Evolutionary conservation across 2,113 vertebrate species (phyloP).

Genomic region (Misgurnus anguillicaudatus): DNA sequence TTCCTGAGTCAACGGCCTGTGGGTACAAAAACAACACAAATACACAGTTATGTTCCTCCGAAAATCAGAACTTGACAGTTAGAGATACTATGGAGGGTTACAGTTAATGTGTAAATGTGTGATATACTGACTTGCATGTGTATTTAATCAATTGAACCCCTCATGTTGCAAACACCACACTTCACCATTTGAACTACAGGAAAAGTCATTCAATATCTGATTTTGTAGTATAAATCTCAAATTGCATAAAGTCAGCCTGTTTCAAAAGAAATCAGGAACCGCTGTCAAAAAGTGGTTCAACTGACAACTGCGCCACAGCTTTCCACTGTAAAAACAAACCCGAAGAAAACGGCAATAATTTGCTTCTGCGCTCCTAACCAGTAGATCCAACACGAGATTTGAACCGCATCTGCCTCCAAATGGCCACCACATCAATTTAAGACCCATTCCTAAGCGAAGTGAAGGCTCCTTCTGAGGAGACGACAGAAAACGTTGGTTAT

Average conservation of each 20-base stretch:
- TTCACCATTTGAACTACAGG: too few relatives aligned
- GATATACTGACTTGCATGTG: too few relatives aligned
- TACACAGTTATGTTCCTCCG: background rate
- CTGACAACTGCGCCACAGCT: background rate
- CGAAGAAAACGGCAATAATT: slow-evolving; percentile 4
- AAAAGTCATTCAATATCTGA: too few relatives aligned
- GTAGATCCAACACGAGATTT: background rate
- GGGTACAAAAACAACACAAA: background rate
- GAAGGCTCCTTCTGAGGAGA: too few relatives aligned
- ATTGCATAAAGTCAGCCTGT: slow-evolving; percentile 1
- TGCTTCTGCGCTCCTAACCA: background rate
- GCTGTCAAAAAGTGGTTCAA: too few relatives aligned
- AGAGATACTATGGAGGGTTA: background rate
- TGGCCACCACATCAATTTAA: slow-evolving; percentile 30
- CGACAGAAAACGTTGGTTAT: background rate
- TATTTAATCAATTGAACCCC: too few relatives aligned
- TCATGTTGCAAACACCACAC: too few relatives aligned
- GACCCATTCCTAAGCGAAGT: background rate
- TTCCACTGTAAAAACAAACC: background rate
- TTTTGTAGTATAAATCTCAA: background rate
- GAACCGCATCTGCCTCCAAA: slow-evolving; percentile 10
- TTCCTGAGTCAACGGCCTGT: slow-evolving; percentile 87
- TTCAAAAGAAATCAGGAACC: background rate
- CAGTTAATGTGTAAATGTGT: too few relatives aligned
- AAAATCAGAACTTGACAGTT: background rate